Base-by-base conservation (phyloP, 2,888 invertebrate genomes). In the Terebella lapidaria region DNA sequence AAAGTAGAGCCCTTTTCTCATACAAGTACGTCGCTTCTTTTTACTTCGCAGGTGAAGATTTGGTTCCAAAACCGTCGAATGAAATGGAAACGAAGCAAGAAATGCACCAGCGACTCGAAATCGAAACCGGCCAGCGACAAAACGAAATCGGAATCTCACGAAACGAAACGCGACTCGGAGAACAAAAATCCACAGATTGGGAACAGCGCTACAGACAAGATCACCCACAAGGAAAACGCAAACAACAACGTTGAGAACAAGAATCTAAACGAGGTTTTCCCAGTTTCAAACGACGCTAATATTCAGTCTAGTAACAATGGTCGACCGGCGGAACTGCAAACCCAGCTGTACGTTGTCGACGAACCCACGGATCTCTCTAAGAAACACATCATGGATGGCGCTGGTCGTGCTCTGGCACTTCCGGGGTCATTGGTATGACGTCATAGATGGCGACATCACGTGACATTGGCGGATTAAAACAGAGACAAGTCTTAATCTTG, bases 1-100 rank as follows among this genome's bases (percentile, higher is more conserved):
- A n/a, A n/a, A n/a, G n/a, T n/a, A n/a, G n/a, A n/a, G n/a, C n/a
- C n/a, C n/a, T n/a, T n/a, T n/a, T n/a, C n/a, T n/a, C n/a, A n/a
- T n/a, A n/a, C n/a, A n/a, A n/a, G n/a, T n/a, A n/a, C n/a, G n/a
- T n/a, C n/a, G n/a, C 10, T 35, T 35, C 10, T 35, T 35, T n/a
- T 10, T 49, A 10, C 24, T 15, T 49, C 22, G 5, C 56, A 59
- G 59, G 59, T 59, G 4, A 59, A 59, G 46, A 94, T 95, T 73
- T 95, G 94, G 96, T 97, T 97, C 82, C 96, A 96, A 86, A 96
- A 96, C 81, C 86, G 96, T 56, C 45, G 60, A 28, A 60, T 52
- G 60, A 60, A 57, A 24, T 60, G 56, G 60, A 57, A 60, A 52
- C 29, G 60, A 25, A 57, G 57, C 1, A 57, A 57, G 5, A 57